These are phyloP conservation scores for Pangasius sanitwongsei DNA, from an alignment of 2,797 vertebrate genomes.

Conservation along the genomic window DNA sequence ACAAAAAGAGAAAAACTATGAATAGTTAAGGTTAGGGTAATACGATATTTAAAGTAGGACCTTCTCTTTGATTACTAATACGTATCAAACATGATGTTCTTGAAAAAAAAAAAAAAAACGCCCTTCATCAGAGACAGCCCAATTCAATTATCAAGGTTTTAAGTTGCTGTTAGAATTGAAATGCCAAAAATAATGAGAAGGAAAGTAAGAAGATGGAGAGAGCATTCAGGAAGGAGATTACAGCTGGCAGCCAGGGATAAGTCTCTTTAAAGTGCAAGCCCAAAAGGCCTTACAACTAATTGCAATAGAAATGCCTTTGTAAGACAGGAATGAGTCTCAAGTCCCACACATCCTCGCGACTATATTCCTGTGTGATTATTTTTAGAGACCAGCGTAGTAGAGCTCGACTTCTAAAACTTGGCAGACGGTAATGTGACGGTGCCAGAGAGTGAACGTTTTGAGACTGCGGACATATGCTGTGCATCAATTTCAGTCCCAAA, in stretches of 20 bases:
- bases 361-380: conserved; percentile 44
- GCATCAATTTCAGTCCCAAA: conserved; percentile 34
- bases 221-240: conserved; percentile 51
- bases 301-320: conserved; percentile 55
- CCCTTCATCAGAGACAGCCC: conserved; percentile 34
- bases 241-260: conserved; percentile 55
- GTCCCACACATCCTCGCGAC: conserved; percentile 47
- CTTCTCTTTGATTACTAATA: conserved; percentile 25
- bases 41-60: background rate
- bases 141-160: conserved; percentile 54
- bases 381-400: conserved; percentile 39
- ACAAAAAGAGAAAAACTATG: background rate
- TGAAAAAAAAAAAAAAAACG: background rate
- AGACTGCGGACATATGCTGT: conserved; percentile 42
- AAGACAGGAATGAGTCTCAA: conserved; percentile 46
- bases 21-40: background rate
- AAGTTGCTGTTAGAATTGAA: conserved; percentile 55
- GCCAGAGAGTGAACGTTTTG: conserved; percentile 46
- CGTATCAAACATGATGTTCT: conserved; percentile 21
- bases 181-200: conserved; percentile 52
- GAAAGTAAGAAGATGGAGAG: conserved; percentile 45
- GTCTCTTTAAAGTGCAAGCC: conserved; percentile 51
- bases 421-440: conserved; percentile 37
- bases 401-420: conserved; percentile 51
- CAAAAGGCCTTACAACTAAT: conserved; percentile 55